Evolutionary conservation across 2,113 vertebrate species (phyloP), one percentile per base, ranked within the genome.

Genomic region (Cranoglanis bouderius): DNA sequence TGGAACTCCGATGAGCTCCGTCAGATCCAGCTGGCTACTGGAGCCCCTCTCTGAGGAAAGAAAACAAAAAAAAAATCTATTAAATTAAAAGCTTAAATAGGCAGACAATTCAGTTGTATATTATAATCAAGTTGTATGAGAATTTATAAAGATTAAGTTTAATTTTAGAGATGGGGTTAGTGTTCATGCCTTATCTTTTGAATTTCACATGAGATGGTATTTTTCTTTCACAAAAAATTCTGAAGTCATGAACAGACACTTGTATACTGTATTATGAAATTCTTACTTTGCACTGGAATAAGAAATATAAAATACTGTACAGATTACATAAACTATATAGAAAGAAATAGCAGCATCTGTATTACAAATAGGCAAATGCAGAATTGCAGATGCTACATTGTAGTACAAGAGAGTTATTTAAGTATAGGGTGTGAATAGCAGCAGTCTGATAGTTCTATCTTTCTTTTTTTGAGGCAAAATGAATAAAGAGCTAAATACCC

Each of bases 1-100:
- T 0, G 98, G 98, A n/a, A 99, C 97, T 2, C 98, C 98, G 24
- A 99, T 97, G 78, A 99, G 88, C 93, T 98, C 97, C 0, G 97
- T 98, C 90, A 99, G 96, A 92, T 99, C 98, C 93, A 98, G 93
- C 26, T 93, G 94, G 85, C 92, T 94, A 88, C 91, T 96, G 12
- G 95, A 93, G 26, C 94, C 92, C 2, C 89, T 88, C 35, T 96
- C 98, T 99, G 95, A 51, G 87, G 55, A 77, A 38, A 85, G 75
- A 77, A 81, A 9, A 51, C 29, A 61, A 14, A 80, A 26, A 63
- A 51, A 70, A 19, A 59, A 18, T 38, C 43, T 3, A 38, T 59
- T 53, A n/a, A 6, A 46, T 55, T 19, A 82, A 49, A 83, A 43
- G 24, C 4, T 53, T 3, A 38, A 53, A 35, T 24, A 4, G 32